phyloP scores from a whole-genome alignment of 2,888 invertebrate genomes.

The Clunio marinus region DNA sequence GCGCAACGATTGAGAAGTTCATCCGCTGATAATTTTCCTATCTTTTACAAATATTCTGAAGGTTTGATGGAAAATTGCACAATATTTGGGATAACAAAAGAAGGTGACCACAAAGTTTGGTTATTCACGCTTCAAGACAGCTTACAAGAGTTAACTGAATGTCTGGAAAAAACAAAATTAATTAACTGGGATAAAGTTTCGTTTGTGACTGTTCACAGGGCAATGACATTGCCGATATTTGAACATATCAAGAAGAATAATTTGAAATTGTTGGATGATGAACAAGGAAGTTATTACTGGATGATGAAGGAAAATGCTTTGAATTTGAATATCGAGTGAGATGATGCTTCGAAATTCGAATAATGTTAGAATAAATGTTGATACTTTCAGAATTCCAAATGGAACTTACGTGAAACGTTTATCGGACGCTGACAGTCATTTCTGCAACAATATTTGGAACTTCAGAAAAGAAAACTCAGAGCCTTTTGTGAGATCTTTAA shows the following conservation, averaged over 20 bases:
- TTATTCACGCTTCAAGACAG: not conserved
- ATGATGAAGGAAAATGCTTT: not conserved
- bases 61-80: too few relatives aligned
- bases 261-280: not conserved
- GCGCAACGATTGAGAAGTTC: too few relatives aligned
- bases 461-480: not conserved
- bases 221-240: not conserved
- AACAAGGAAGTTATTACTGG: not conserved
- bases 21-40: too few relatives aligned
- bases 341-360: not conserved
- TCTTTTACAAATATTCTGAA: too few relatives aligned
- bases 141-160: not conserved
- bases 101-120: not conserved
- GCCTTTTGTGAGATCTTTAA: not conserved
- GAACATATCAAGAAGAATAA: not conserved
- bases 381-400: not conserved
- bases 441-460: not conserved
- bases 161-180: not conserved
- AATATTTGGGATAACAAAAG: not conserved
- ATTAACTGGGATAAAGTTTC: not conserved
- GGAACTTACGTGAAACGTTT: not conserved
- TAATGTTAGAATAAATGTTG: not conserved
- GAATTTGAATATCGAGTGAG: not conserved
- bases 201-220: not conserved
- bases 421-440: not conserved